Percentiles rank a stretch among this genome's conserved stretches.
Evolutionary conservation across 2,113 vertebrate genomes (phyloP).

Genomic region (Lophura nycthemera): DNA sequence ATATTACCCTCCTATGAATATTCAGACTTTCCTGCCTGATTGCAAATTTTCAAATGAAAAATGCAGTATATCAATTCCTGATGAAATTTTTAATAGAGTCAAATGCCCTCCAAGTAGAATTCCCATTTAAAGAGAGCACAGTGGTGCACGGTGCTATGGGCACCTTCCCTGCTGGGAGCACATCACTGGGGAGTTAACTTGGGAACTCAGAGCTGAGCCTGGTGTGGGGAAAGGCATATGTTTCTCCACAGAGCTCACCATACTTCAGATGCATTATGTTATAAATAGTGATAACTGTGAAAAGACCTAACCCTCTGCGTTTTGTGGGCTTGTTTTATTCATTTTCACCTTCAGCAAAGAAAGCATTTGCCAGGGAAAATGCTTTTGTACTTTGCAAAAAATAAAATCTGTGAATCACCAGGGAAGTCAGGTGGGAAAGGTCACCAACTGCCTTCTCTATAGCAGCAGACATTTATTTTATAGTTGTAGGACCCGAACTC

Average conservation of each 20-base stretch:
- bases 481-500: neutral
- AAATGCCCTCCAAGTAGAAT: neutral
- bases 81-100: neutral
- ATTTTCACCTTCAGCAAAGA: slow-evolving; percentile 51
- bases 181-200: neutral
- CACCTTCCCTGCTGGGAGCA: neutral
- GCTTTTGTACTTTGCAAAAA: slow-evolving; percentile 53
- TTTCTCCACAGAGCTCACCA: neutral
- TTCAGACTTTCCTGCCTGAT: neutral
- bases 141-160: neutral
- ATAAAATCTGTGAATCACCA: slow-evolving; percentile 46
- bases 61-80: neutral
- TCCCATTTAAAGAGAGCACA: neutral
- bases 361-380: slow-evolving; percentile 31
- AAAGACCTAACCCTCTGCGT: neutral
- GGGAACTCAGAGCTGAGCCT: neutral
- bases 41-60: slow-evolving; percentile 21
- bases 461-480: neutral
- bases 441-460: slow-evolving; percentile 23
- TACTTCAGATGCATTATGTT: neutral
- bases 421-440: slow-evolving; percentile 43
- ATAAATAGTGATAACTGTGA: slow-evolving; percentile 20
- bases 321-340: slow-evolving; percentile 33
- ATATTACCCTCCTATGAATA: neutral
- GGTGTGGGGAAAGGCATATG: neutral